Evolutionary conservation across 2,888 invertebrate genomes (phyloP).

Genomic region (Erebia aethiops): DNA sequence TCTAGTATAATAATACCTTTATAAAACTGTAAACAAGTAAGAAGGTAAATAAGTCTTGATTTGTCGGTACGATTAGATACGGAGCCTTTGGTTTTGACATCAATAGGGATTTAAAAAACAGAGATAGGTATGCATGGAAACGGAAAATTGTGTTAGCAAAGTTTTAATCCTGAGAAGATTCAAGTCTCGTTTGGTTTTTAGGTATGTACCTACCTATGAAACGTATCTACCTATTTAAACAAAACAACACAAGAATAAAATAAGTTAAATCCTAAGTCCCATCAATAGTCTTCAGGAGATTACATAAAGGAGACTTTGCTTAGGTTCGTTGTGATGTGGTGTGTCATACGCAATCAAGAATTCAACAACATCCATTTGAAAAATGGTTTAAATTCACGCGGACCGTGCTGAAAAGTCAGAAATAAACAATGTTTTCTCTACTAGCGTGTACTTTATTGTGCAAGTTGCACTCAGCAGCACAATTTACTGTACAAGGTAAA

Average conservation of each 20-base stretch:
- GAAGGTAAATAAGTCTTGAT: too few species aligned
- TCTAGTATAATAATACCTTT: too few species aligned
- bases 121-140: slow-evolving; percentile 5
- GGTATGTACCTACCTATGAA: neutral
- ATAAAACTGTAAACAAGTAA: too few species aligned
- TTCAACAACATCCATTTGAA: slow-evolving; percentile 18
- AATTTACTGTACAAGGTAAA: slow-evolving; percentile 28
- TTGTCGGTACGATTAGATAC: neutral
- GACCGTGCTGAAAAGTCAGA: slow-evolving; percentile 16
- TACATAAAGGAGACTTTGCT: too few species aligned
- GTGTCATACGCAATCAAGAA: neutral
- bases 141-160: slow-evolving; percentile 16
- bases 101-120: slow-evolving; percentile 17
- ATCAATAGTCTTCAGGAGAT: too few species aligned
- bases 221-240: neutral
- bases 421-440: slow-evolving; percentile 26
- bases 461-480: slow-evolving; percentile 23
- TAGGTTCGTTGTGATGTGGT: too few species aligned
- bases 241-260: neutral
- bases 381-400: slow-evolving; percentile 14
- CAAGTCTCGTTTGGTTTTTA: slow-evolving; percentile 3
- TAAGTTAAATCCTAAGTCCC: too few species aligned
- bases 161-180: slow-evolving; percentile 11
- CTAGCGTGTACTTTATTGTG: slow-evolving; percentile 26
- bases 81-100: slow-evolving; percentile 19